Evolutionary conservation across 2,888 invertebrate genomes (phyloP), one percentile per base, ranked within the genome.

Genomic region (Drosophila suboccidentalis): DNA sequence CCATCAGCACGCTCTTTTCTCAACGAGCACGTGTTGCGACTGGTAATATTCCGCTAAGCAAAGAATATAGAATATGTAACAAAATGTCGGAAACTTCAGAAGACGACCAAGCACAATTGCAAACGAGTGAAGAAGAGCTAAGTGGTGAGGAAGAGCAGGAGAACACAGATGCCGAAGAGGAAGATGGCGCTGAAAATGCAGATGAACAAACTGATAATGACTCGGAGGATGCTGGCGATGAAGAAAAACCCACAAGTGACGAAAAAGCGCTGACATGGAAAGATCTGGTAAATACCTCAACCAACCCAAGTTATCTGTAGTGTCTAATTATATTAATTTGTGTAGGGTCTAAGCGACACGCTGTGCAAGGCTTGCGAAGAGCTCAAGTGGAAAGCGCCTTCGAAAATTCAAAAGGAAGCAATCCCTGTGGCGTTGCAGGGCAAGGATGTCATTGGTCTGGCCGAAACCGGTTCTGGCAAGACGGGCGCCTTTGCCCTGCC

Each of bases 401-500:
- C 99, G 1, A 98, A 97, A 93, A 99, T 99, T 87, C 99, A 99
- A 92, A 95, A 94, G 71, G 98, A 99, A 93, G 95, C 99, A 0
- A 96, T 99, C 86, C 99, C 99, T 0, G 93, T 98, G 2, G 97
- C 98, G 0, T 92, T 99, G 41, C 94, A 96, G 93, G 98, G 98
- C 92, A 96, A 95, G 91, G 96, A 96, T 82, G 92, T 94, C 3
- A 94, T 94, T 63, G 94, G 95, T 0, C 91, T 95, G 60, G 94
- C 95, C 84, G 98, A 98, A 83, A 97, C 96, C 65, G 97, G 97
- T 94, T 78, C 93, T 94, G 90, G 97, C 2, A 99, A 99, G 94
- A 99, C 99, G 0, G 99, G 97, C 5, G 98, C 99, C 0, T 99
- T 99, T 93, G 98, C 98, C 0, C 92, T 99, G 69, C 99, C 99